Evolutionary conservation across 2,797 vertebrate genomes (phyloP).

Genomic region (Hapalemur alaotrensis): DNA sequence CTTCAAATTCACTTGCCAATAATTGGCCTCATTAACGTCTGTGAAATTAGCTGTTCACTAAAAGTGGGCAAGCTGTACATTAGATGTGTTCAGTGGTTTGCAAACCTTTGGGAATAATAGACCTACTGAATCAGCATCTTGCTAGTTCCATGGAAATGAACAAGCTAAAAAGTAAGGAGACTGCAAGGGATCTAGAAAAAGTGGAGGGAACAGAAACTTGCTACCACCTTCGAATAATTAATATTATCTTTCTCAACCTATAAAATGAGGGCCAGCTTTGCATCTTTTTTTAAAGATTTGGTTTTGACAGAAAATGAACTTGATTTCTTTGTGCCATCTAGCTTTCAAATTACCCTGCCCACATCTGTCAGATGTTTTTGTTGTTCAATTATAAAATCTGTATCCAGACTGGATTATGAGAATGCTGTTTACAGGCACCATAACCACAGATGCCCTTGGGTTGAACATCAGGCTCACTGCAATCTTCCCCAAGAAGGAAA

Average conservation of each 20-base stretch:
- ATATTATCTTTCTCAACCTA: conserved; percentile 37
- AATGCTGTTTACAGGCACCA: conserved; percentile 42
- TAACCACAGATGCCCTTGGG: conserved; percentile 18
- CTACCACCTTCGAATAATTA: conserved; percentile 43
- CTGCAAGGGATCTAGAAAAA: background rate
- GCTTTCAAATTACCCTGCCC: conserved; percentile 74
- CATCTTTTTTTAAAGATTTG: conserved; percentile 45
- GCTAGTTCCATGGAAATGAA: conserved; percentile 55
- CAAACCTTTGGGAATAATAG: conserved; percentile 72
- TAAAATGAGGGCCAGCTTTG: background rate
- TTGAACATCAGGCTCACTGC: conserved; percentile 60
- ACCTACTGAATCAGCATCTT: conserved; percentile 70
- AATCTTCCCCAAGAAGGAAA: conserved; percentile 65
- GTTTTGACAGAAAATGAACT: conserved; percentile 76
- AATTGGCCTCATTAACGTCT: conserved; percentile 75
- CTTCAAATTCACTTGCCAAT: conserved; percentile 78
- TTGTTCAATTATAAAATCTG: conserved; percentile 68
- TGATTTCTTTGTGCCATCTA: conserved; percentile 70
- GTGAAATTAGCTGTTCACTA: conserved; percentile 72
- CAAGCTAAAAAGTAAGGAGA: conserved; percentile 52
- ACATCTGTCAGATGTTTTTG: conserved; percentile 58
- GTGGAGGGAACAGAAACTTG: background rate
- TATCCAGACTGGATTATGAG: conserved; percentile 55
- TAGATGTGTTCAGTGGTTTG: conserved; percentile 57
- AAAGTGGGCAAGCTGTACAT: conserved; percentile 66